Conservation (phyloP, 2,888 invertebrate species). For the Slavum lentiscoides region DNA sequence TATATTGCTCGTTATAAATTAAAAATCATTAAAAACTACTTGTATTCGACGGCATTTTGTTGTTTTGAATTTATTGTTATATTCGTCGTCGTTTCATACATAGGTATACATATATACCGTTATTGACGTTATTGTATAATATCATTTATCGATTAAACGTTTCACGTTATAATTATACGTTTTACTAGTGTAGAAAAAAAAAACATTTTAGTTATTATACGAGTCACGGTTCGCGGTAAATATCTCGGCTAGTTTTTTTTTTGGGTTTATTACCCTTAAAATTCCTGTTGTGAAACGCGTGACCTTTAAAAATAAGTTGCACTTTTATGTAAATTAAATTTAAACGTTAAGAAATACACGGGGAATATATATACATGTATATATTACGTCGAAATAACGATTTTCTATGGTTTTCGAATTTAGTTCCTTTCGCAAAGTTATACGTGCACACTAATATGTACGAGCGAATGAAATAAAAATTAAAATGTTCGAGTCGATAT, state of each 20-base stretch:
- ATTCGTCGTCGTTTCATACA: no score
- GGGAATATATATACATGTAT: not conserved
- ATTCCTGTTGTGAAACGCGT: not conserved
- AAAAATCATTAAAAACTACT: no score
- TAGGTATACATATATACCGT: not conserved
- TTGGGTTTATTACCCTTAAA: constrained; percentile 26
- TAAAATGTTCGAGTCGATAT: no score
- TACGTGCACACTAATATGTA: no score
- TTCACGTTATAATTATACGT: no score
- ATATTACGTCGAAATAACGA: no score
- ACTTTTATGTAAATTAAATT: constrained; percentile 28
- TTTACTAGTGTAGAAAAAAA: not conserved
- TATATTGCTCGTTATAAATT: not conserved
- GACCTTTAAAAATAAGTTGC: constrained; percentile 28
- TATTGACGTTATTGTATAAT: not conserved
- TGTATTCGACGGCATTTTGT: no score
- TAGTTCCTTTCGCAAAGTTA: no score
- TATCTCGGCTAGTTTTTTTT: not conserved
- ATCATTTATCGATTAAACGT: not conserved
- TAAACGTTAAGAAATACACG: not conserved
- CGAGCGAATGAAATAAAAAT: no score
- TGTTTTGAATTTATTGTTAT: no score
- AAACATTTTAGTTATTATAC: not conserved
- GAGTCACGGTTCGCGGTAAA: constrained; percentile 6
- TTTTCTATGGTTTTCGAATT: no score